These are phyloP conservation scores for Carlito syrichta DNA, from an alignment of 2,113 vertebrate genomes.

Conservation along the genomic window DNA sequence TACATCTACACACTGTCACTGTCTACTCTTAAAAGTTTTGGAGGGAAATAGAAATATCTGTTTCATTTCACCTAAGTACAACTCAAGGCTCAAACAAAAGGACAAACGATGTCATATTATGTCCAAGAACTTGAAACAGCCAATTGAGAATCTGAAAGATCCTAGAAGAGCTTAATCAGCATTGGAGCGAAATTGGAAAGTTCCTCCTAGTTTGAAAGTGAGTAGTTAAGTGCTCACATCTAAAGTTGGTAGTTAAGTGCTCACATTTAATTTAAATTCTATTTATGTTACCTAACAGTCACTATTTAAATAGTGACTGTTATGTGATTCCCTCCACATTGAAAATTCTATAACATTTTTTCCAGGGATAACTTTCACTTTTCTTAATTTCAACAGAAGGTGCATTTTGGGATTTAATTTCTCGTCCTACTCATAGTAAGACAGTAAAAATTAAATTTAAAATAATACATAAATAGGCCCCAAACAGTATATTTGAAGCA, in stretches of 20 bases:
- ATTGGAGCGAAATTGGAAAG: too few relatives aligned
- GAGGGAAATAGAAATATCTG: neutral
- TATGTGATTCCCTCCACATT: neutral
- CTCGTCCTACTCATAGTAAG: neutral
- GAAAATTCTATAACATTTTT: neutral
- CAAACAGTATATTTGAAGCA: neutral
- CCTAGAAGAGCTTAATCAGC: too few relatives aligned
- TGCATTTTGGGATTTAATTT: neutral
- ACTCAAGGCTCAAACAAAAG: too few relatives aligned
- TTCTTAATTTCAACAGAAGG: neutral
- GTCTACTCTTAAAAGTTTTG: neutral
- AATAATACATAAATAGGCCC: neutral
- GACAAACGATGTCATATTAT: too few relatives aligned
- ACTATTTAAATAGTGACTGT: slow-evolving; percentile 45
- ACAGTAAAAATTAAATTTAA: slow-evolving; percentile 23
- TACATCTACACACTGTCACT: slow-evolving; percentile 37
- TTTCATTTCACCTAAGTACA: neutral
- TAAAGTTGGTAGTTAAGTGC: too few relatives aligned
- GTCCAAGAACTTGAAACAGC: too few relatives aligned
- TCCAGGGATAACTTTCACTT: neutral
- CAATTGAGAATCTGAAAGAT: too few relatives aligned
- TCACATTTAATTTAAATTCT: slow-evolving; percentile 68
- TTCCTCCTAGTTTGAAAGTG: too few relatives aligned
- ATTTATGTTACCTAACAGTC: slow-evolving; percentile 55
- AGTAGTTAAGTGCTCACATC: too few relatives aligned